Evolutionary conservation across 2,113 vertebrate genomes (phyloP).

Genomic region (Anser brachyrhynchus): DNA sequence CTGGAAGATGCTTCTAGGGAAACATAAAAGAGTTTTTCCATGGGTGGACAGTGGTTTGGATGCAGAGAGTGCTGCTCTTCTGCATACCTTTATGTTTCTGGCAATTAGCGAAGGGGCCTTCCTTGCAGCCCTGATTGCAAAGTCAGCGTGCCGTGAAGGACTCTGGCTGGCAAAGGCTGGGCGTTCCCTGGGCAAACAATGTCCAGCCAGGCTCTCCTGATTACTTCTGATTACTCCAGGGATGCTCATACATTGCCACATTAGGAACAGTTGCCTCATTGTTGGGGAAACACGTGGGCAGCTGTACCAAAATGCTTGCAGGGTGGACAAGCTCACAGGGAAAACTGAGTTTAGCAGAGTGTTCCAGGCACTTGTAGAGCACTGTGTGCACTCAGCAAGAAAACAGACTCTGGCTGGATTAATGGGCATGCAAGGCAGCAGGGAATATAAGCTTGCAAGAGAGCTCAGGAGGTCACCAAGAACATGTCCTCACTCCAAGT

Average conservation of each 20-base stretch:
- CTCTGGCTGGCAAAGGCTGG: background rate
- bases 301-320: rapidly evolving
- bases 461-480: background rate
- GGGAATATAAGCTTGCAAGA: background rate
- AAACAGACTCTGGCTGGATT: background rate
- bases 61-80: background rate
- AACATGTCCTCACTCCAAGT: background rate
- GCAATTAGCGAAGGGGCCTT: background rate
- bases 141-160: background rate
- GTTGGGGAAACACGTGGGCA: background rate
- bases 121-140: background rate
- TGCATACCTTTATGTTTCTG: background rate
- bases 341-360: background rate
- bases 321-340: background rate
- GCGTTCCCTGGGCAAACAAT: background rate
- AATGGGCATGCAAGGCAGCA: background rate
- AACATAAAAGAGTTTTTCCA: background rate
- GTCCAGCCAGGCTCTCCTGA: background rate
- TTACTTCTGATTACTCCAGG: background rate
- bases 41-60: background rate
- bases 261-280: background rate
- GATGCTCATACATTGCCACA: background rate
- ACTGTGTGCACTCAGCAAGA: background rate
- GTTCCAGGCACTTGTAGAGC: rapidly evolving
- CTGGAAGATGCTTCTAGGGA: background rate